Percentiles rank a stretch among this genome's conserved stretches.
Conservation (phyloP, 2,888 invertebrate species). For the Deilephila elpenor region DNA sequence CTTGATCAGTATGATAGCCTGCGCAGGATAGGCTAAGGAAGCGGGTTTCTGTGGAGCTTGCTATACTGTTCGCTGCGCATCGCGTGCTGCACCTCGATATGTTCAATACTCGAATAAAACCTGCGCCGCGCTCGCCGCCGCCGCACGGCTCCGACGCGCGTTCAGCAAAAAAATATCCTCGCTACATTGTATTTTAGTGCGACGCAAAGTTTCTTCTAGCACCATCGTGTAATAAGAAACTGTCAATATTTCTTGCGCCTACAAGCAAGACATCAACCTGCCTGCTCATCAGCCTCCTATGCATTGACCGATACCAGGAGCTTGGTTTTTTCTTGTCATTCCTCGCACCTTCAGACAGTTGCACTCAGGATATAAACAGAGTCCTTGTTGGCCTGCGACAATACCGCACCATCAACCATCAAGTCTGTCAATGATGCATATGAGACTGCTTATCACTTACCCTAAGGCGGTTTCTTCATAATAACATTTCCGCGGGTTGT, state of each 20-base stretch:
- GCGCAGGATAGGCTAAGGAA: too few species aligned
- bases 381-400: too few species aligned
- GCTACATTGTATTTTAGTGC: conserved; percentile 19
- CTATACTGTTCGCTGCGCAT: not conserved
- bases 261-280: not conserved
- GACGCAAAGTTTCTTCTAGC: not conserved
- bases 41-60: too few species aligned
- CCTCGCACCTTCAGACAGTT: too few species aligned
- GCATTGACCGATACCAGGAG: not conserved
- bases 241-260: not conserved
- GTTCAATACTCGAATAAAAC: conserved; percentile 15
- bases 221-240: not conserved
- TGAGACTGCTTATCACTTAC: too few species aligned
- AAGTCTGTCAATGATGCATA: too few species aligned
- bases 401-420: too few species aligned
- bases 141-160: not conserved
- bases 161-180: not conserved
- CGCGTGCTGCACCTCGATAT: not conserved
- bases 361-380: too few species aligned
- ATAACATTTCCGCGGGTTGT: too few species aligned
- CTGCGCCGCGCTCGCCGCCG: not conserved
- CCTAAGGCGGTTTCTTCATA: too few species aligned
- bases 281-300: not conserved
- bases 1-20: too few species aligned
- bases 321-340: not conserved